phyloP scores from a whole-genome alignment of 2,888 invertebrate species.

The Halocaridina rubra region DNA sequence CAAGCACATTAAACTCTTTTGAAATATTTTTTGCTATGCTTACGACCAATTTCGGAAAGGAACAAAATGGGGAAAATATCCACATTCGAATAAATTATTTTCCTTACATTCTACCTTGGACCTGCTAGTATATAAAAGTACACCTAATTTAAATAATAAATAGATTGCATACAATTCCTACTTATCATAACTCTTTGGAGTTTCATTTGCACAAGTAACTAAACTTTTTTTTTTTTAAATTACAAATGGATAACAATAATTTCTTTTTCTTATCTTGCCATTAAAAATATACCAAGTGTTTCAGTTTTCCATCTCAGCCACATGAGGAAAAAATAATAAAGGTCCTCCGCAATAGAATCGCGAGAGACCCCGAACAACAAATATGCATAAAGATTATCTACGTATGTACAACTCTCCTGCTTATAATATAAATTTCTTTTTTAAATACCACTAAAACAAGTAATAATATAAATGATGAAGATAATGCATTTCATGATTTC shows the following conservation, averaged over 20 bases:
- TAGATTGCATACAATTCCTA: constrained; percentile 53
- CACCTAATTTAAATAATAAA: constrained; percentile 50
- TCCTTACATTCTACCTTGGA: constrained; percentile 48
- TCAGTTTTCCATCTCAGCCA: constrained; percentile 15
- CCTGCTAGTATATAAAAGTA: constrained; percentile 53
- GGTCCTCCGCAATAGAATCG: too few species aligned
- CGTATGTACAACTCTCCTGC: constrained; percentile 34
- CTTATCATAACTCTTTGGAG: constrained; percentile 39
- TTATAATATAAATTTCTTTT: constrained; percentile 27
- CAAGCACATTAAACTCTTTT: not conserved
- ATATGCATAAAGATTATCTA: constrained; percentile 43
- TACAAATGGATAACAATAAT: not conserved
- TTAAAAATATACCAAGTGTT: constrained; percentile 34
- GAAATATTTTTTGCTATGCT: not conserved
- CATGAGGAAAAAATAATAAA: not conserved
- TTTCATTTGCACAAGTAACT: constrained; percentile 38
- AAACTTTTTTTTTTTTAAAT: not conserved
- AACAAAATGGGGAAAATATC: constrained; percentile 32
- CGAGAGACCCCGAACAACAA: constrained; percentile 51
- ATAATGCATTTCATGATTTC: not conserved
- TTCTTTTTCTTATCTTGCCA: too few species aligned
- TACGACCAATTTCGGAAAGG: not conserved
- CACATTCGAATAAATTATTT: constrained; percentile 47
- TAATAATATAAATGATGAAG: not conserved
- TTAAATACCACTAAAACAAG: not conserved